phyloP scores from a whole-genome alignment of 2,888 invertebrate species.

The Drosophila seclusa region DNA sequence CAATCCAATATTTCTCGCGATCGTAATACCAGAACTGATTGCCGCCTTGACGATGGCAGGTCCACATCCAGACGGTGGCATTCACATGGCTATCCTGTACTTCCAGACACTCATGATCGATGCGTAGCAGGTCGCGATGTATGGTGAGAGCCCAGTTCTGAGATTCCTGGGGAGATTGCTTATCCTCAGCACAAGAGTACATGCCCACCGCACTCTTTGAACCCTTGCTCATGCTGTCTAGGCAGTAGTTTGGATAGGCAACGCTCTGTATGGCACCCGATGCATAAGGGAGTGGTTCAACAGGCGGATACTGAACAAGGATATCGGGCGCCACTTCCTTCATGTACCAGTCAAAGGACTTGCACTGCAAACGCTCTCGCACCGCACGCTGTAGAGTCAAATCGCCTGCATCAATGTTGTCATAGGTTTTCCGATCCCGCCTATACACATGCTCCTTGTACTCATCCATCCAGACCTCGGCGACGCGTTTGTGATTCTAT shows the following conservation, averaged over 20 bases:
- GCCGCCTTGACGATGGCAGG: conserved; percentile 95
- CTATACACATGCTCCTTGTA: conserved; percentile 94
- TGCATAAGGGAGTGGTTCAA: conserved; percentile 93
- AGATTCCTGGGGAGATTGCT: conserved; percentile 71
- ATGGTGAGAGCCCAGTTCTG: conserved; percentile 77
- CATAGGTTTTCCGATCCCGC: conserved; percentile 90
- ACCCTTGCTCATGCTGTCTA: conserved; percentile 88
- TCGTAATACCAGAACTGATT: conserved; percentile 97
- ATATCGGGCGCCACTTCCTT: conserved; percentile 96
- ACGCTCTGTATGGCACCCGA: conserved; percentile 90
- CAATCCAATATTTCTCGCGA: conserved; percentile 85
- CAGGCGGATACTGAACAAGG: conserved; percentile 93
- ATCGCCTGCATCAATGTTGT: conserved; percentile 92
- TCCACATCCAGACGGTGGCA: conserved; percentile 92
- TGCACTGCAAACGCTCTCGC: conserved; percentile 92
- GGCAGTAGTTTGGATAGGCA: conserved; percentile 88
- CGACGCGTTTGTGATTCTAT: conserved; percentile 95
- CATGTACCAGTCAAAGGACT: conserved; percentile 98
- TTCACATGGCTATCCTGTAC: conserved; percentile 90
- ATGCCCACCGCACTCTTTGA: conserved; percentile 78
- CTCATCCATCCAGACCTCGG: conserved; percentile 99
- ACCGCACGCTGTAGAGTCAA: conserved; percentile 91
- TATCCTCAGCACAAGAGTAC: conserved; percentile 76
- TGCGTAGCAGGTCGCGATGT: conserved; percentile 82
- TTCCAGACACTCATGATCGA: conserved; percentile 93